These are phyloP conservation scores for Drosophila trapezifrons DNA, from an alignment of 1,140 invertebrate species.

Conservation along the genomic window DNA sequence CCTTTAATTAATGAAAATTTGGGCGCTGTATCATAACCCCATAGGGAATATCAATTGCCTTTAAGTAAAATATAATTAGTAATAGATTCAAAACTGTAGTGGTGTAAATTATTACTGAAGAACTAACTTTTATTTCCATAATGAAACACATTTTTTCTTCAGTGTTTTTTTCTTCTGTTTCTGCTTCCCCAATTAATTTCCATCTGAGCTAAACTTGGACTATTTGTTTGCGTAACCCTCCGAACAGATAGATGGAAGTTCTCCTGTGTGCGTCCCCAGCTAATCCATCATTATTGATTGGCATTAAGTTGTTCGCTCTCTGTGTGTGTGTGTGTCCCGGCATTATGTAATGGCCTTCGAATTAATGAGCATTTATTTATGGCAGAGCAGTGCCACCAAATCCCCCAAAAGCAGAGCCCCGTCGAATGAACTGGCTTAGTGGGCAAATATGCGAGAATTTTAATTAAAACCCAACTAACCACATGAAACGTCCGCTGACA, in stretches of 20 bases:
- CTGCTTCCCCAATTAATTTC: slow-evolving; percentile 62
- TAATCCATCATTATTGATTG: slow-evolving; percentile 83
- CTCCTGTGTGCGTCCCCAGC: slow-evolving; percentile 41
- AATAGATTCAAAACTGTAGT: background rate
- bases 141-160: background rate
- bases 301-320: slow-evolving; percentile 56
- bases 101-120: too few species aligned
- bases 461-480: slow-evolving; percentile 59
- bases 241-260: slow-evolving; percentile 16
- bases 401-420: slow-evolving; percentile 9
- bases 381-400: slow-evolving; percentile 19
- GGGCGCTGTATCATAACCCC: too few species aligned
- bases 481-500: slow-evolving; percentile 28
- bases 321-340: slow-evolving; percentile 13
- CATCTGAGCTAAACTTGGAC: slow-evolving; percentile 53
- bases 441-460: slow-evolving; percentile 49
- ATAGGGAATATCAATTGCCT: too few species aligned
- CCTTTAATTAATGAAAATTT: too few species aligned
- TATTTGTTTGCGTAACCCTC: slow-evolving; percentile 61
- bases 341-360: slow-evolving; percentile 63
- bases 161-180: slow-evolving; percentile 5
- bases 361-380: slow-evolving; percentile 73
- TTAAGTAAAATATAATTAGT: background rate
- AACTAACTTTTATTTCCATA: too few species aligned
- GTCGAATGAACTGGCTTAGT: slow-evolving; percentile 39